Conservation (phyloP, 2,888 invertebrate species). For the Drosophila tanythrix region DNA sequence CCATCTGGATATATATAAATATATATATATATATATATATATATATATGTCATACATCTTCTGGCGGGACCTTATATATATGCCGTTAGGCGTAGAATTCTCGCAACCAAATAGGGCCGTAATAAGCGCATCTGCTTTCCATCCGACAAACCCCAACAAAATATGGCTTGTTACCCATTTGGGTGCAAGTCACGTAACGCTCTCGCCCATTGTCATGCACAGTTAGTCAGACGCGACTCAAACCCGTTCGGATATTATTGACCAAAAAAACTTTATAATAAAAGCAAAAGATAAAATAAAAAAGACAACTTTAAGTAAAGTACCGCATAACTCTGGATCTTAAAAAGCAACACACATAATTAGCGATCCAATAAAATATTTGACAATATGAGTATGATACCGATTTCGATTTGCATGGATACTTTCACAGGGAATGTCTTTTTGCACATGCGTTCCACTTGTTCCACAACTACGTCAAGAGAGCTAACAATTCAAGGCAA, state of each 20-base stretch:
- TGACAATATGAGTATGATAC: conserved; percentile 5
- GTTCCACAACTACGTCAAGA: conserved; percentile 13
- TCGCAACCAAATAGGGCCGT: conserved; percentile 69
- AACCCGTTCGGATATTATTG: conserved; percentile 23
- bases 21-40: background rate
- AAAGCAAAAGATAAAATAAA: conserved; percentile 1
- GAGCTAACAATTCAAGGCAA: conserved; percentile 16
- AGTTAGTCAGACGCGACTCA: conserved; percentile 62
- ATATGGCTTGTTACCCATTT: conserved; percentile 30
- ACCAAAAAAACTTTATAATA: conserved; percentile 26
- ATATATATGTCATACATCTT: background rate
- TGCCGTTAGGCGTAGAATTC: conserved; percentile 54
- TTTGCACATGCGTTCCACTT: conserved; percentile 41
- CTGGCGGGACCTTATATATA: conserved; percentile 26
- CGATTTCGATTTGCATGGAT: background rate
- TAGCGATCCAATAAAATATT: conserved; percentile 49
- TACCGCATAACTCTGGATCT: conserved; percentile 4
- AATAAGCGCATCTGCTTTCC: conserved; percentile 74
- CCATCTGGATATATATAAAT: background rate
- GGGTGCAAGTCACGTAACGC: conserved; percentile 70
- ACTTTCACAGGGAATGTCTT: background rate
- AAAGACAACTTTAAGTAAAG: conserved; percentile 4
- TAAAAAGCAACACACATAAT: conserved; percentile 28
- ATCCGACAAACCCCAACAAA: conserved; percentile 29
- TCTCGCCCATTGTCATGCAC: conserved; percentile 68